Conservation (phyloP, 2,797 vertebrate genomes). For the Florisuga fusca region DNA sequence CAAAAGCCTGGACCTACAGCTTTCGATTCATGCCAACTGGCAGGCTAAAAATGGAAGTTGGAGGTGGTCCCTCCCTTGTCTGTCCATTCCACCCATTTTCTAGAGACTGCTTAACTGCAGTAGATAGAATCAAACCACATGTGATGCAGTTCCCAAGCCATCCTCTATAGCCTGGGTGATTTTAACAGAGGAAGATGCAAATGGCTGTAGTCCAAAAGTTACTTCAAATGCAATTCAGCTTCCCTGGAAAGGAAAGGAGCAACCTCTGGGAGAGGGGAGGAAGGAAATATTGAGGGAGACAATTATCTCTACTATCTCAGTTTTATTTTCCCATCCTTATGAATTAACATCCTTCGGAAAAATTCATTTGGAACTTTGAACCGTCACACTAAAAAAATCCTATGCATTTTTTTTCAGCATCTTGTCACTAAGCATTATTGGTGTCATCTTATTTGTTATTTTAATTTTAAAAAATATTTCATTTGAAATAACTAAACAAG, state of each 20-base stretch:
- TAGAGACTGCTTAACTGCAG: background rate
- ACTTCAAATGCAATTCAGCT: background rate
- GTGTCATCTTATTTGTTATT: slow-evolving; percentile 29
- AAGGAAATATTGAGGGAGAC: background rate
- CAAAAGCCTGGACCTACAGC: background rate
- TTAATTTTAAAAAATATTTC: background rate
- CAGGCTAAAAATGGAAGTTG: background rate
- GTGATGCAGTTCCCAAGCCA: background rate
- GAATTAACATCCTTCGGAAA: slow-evolving; percentile 14
- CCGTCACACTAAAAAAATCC: background rate
- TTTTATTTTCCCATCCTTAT: background rate
- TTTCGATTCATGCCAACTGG: background rate
- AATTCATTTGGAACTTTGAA: background rate
- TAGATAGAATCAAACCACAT: background rate
- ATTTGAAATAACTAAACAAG: slow-evolving; percentile 1
- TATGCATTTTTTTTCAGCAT: background rate
- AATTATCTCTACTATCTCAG: background rate
- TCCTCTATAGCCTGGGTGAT: background rate
- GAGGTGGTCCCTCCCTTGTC: background rate
- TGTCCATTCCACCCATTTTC: rapidly evolving
- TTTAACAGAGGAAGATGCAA: background rate
- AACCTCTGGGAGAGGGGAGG: background rate
- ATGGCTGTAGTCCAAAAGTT: background rate
- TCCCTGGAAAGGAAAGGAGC: background rate
- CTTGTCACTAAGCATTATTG: background rate